Base-by-base conservation (phyloP, 2,888 invertebrate species). In the Mimas tiliae region DNA sequence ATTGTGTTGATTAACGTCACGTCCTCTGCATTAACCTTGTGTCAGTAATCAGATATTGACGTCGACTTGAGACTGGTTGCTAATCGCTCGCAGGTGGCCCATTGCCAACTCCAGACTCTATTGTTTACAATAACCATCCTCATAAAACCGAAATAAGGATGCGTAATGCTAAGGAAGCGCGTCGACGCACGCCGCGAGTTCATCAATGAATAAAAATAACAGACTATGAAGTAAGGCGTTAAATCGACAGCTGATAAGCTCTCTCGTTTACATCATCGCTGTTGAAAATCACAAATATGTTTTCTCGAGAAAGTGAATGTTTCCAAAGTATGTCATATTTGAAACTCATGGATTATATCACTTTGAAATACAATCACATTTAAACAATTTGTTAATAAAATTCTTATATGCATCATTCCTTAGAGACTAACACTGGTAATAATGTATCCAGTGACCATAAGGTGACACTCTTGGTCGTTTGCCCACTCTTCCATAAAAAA, bases 71-170 rank as follows among this genome's bases (percentile, higher is more conserved):
- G 9, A 68, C 69, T 68, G 69, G 70, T 62, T 70, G 76, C 74
- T 72, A 74, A 84, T 84, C 71, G 67, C 74, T 72, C 69, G 68
- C 85, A 86, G 85, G 83, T 90, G 90, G 88, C 87, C 73, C 70
- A 68, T 68, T 75, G 86, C 90, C 88, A 90, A 76, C 72, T 71
- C 72, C 74, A 87, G 90, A 76, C 72, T 70, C 72, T 74, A 81
- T 85, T 89, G 88, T 89, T 86, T 89, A 90, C 82, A 79, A 71
- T 77, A 77, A 66, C 76, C 76, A 75, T 77, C 79, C 80, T 82
- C 76, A 82, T 86, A 86, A 81, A 82, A 74, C 73, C 69, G 72
- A 74, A 68, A 73, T 84, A 83, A 80, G 79, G 76, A 76, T 72
- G 71, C 72, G 77, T 73, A 75, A 78, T 72, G 69, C 72, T 70